A percentile compares a stretch with the other conserved stretches of the same genome.
Evolutionary conservation across 1,140 invertebrate species (phyloP).

Genomic region (Brachionus rotundiformis): DNA sequence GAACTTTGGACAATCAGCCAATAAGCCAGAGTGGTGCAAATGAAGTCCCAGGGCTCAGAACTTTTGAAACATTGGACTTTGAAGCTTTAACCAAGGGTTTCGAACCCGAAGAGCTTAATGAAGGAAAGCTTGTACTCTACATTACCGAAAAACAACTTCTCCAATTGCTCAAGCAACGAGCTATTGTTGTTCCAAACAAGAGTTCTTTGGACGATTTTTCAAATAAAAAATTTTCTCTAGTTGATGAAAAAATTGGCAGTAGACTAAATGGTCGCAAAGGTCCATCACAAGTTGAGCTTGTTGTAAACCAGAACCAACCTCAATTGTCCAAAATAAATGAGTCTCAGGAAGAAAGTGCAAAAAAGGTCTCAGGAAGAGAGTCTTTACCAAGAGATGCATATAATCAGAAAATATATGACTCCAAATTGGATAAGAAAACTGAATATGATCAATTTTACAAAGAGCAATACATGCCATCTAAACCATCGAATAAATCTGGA

Average conservation of each 20-base stretch:
- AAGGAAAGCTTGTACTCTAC: constrained; percentile 46
- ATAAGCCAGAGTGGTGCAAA: background rate
- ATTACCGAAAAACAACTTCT: constrained; percentile 49
- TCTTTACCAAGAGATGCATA: background rate
- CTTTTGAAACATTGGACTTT: constrained; percentile 49
- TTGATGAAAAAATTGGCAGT: constrained; percentile 28
- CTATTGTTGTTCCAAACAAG: constrained; percentile 45
- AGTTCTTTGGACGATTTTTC: background rate
- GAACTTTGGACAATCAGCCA: background rate
- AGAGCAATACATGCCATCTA: background rate
- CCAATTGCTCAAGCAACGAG: constrained; percentile 36
- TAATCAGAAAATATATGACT: background rate
- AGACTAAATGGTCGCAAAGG: constrained; percentile 9
- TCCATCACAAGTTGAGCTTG: constrained; percentile 40
- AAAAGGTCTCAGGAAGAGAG: background rate
- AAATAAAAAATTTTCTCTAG: constrained; percentile 12
- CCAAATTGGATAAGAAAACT: background rate
- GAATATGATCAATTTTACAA: background rate
- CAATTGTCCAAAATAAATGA: background rate
- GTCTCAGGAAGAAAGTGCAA: background rate
- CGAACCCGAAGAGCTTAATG: constrained; percentile 43
- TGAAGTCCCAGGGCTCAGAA: background rate
- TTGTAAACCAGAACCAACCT: constrained; percentile 23
- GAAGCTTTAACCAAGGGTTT: constrained; percentile 44
- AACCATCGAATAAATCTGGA: background rate